These are phyloP conservation scores for Zophobas atratus DNA, from an alignment of 1,140 invertebrate species.

Conservation along the genomic window DNA sequence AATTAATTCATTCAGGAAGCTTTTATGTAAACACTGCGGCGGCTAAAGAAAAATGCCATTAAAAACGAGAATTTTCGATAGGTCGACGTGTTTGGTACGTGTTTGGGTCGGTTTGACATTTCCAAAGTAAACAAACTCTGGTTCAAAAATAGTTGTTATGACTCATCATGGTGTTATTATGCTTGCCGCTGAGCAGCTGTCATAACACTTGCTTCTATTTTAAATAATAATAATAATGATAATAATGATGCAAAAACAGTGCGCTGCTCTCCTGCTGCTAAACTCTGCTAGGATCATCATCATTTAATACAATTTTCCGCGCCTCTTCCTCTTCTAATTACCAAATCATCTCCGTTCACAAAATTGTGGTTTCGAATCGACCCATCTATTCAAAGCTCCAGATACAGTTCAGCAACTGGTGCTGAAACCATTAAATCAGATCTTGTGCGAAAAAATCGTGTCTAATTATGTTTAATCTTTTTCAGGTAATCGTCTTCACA, in stretches of 20 bases:
- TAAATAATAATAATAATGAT: no score
- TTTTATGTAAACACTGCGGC: not conserved
- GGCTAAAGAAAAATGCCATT: not conserved
- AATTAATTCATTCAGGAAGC: conserved; percentile 2
- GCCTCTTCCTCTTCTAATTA: no score
- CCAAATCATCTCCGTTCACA: not conserved
- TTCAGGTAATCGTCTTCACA: conserved; percentile 24
- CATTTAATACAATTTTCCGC: no score
- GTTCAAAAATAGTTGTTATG: not conserved
- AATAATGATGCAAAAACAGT: no score
- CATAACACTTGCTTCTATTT: no score
- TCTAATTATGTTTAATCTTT: conserved; percentile 16
- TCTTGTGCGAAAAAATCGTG: not conserved
- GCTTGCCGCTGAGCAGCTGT: no score
- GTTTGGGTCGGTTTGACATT: not conserved
- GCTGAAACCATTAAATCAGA: conserved; percentile 5
- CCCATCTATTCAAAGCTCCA: not conserved
- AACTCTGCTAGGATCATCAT: no score
- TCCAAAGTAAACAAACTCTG: not conserved
- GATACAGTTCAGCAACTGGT: conserved; percentile 10
- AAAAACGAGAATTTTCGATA: not conserved
- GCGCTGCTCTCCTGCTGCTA: no score
- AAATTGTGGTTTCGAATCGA: not conserved
- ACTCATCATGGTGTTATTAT: not conserved
- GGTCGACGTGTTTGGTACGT: not conserved